Percentiles rank a stretch among this genome's conserved stretches.
phyloP scores from a whole-genome alignment of 2,113 vertebrate species.

The Todiramphus saurophagus region DNA sequence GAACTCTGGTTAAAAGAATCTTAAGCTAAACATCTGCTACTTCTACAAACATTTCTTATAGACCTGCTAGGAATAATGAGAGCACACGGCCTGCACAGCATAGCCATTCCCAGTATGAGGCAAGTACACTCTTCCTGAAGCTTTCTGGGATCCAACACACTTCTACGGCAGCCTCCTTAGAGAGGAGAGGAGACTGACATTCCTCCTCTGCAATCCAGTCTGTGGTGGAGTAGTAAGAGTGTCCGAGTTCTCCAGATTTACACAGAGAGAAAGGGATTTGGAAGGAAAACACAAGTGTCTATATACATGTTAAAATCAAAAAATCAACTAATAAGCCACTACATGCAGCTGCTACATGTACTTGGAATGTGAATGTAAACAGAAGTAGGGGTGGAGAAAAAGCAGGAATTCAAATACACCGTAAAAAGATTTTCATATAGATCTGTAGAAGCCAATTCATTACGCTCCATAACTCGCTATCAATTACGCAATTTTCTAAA shows the following conservation, averaged over 20 bases:
- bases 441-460: not conserved
- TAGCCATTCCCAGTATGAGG: not conserved
- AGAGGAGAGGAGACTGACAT: not conserved
- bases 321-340: not conserved
- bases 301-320: not conserved
- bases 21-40: not conserved
- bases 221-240: not conserved
- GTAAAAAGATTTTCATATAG: not conserved
- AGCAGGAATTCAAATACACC: not conserved
- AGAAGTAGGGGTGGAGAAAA: not conserved
- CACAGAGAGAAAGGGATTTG: not conserved
- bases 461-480: not conserved
- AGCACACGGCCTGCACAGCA: not conserved
- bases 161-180: accelerated
- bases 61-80: not conserved
- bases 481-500: not conserved
- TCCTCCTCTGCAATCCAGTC: not conserved
- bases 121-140: not conserved
- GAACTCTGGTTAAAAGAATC: not conserved
- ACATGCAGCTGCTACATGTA: not conserved
- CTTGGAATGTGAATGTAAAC: not conserved
- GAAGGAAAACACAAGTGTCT: not conserved
- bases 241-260: not conserved
- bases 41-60: not conserved
- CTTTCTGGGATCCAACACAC: not conserved